A percentile compares a stretch with the other conserved stretches of the same genome.
These are phyloP conservation scores for Neotoxoptera formosana DNA, from an alignment of 1,140 invertebrate genomes.

Conservation along the genomic window DNA sequence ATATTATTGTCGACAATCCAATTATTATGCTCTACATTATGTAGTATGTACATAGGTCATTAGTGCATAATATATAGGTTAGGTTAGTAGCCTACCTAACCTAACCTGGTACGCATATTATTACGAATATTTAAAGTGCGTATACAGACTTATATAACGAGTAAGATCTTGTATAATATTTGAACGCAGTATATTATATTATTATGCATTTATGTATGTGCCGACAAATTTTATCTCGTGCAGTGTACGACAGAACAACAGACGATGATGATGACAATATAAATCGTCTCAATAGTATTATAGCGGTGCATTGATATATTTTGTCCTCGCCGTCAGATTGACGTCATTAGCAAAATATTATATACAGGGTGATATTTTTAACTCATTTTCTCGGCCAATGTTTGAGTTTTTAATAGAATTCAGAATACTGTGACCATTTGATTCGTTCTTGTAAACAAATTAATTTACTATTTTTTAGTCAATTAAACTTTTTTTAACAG, in stretches of 20 bases:
- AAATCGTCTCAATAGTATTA: slow-evolving; percentile 16
- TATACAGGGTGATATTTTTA: not conserved
- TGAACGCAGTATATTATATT: not conserved
- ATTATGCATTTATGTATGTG: not conserved
- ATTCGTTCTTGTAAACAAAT: no score
- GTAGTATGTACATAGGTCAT: not conserved
- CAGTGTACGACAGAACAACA: not conserved
- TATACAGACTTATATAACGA: not conserved
- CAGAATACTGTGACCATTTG: not conserved
- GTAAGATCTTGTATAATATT: not conserved
- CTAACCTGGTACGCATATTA: not conserved
- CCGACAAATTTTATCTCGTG: not conserved
- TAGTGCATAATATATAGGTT: not conserved
- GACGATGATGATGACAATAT: not conserved
- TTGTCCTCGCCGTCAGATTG: slow-evolving; percentile 23
- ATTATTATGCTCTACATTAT: not conserved
- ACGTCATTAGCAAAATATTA: not conserved
- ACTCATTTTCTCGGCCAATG: not conserved
- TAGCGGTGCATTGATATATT: not conserved
- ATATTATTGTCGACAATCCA: not conserved
- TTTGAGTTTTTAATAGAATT: not conserved
- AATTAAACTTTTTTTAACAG: not conserved
- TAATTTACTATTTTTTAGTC: no score
- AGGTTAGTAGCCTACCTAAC: no score
- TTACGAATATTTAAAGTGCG: not conserved